Evolutionary conservation across 1,140 invertebrate genomes (phyloP).

Genomic region (Odontomachus brunneus): DNA sequence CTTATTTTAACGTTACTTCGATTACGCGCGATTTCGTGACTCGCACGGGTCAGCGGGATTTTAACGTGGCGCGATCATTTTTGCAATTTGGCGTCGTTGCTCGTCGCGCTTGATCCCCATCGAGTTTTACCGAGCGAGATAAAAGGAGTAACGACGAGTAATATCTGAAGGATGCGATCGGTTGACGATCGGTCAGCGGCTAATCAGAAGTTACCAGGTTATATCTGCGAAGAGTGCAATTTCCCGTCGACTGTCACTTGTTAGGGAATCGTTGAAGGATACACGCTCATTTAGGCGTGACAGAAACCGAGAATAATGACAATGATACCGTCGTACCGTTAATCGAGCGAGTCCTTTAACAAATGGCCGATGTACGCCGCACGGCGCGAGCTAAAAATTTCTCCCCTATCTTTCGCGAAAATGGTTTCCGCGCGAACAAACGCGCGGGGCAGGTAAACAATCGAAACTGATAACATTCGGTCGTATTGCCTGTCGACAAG

Average conservation of each 20-base stretch:
- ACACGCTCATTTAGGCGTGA: too few relatives aligned
- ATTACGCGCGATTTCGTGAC: slow-evolving; percentile 30
- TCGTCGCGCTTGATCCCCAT: background rate
- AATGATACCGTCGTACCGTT: too few relatives aligned
- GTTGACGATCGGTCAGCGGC: too few relatives aligned
- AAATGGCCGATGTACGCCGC: background rate
- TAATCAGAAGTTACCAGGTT: too few relatives aligned
- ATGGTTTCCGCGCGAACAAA: slow-evolving; percentile 29
- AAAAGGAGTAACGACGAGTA: too few relatives aligned
- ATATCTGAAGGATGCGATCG: too few relatives aligned
- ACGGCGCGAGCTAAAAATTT: slow-evolving; percentile 4
- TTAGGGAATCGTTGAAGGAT: background rate
- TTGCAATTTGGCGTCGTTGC: background rate
- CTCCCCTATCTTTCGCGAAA: slow-evolving; percentile 3
- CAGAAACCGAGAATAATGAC: too few relatives aligned
- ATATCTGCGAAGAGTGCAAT: too few relatives aligned
- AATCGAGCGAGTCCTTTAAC: background rate
- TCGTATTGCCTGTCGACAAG: slow-evolving; percentile 19
- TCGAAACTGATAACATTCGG: slow-evolving; percentile 55
- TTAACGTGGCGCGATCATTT: background rate
- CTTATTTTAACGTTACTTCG: slow-evolving; percentile 5
- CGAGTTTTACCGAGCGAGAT: too few relatives aligned
- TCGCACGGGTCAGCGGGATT: slow-evolving; percentile 1
- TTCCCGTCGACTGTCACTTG: slow-evolving; percentile 24
- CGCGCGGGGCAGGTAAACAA: slow-evolving; percentile 31